Base-by-base conservation (phyloP, 2,113 vertebrate species). In the Xyrauchen texanus region DNA sequence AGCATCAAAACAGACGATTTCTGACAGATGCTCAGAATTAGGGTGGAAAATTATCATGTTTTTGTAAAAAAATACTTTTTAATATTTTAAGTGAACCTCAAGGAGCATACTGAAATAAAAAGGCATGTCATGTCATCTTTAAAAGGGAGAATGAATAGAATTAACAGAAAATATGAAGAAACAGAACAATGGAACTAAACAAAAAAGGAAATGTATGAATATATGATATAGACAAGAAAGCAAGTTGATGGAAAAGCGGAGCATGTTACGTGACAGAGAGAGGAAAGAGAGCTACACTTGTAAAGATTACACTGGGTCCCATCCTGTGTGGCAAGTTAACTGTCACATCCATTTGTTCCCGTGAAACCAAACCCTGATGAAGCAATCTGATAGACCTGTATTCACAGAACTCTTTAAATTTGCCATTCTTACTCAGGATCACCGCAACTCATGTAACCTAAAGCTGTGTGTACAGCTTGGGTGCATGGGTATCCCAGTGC, bases 391-490 rank as follows among this genome's bases (percentile, higher is more conserved):
- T 34, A 65, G 65, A 61, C 76, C 55, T 7, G 34, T 7, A 6
- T 21, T 61, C 77, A 78, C 65, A 78, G 8, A 68, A 53, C 67
- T 70, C 77, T 78, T 70, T 78, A 68, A 60, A 34, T 62, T 62
- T 62, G 77, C 68, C 77, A 72, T 70, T 55, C 68, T 69, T 79
- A 34, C 77, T 64, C 68, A 79, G 77, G 67, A 72, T 58, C 68
- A 79, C 45, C 44, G 49, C 47, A 46, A 64, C 47, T 69, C 67
- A 70, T 79, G 68, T 57, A 71, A 79, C 68, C 77, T 60, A 72
- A 79, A 63, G 49, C 77, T 34, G n/a, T 55, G 44, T 58, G 55
- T 58, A 58, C 15, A n/a, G n/a, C n/a, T n/a, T n/a, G n/a, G 15
- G 13, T 15, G 55, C 13, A 58, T n/a, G 5, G 51, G 47, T 71